Base-by-base conservation (phyloP, 64 coral and sea anemone genomes). In the Pocillopora damicornis region DNA sequence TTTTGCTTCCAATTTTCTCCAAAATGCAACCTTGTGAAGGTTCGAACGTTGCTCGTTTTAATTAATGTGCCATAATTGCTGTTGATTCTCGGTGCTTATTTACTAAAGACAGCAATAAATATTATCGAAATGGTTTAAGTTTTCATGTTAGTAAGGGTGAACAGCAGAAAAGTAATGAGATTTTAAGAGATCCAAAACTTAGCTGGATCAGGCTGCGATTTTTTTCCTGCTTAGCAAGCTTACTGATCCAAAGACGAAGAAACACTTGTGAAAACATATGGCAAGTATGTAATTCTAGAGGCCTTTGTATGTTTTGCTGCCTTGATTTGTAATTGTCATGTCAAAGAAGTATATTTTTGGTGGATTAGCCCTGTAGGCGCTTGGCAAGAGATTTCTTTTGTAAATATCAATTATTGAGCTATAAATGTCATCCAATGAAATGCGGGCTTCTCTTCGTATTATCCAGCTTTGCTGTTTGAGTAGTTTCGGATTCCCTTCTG, bases 391-490 rank as follows among this genome's bases (percentile, higher is more conserved):
- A 85, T 85, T 85, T 66, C 65, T 72, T 72, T 85, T 72, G 64
- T 85, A 42, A 83, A 63, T 71, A 71, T 63, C 59, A 51, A 67
- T 38, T 83, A 68, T 68, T 83, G 80, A 85, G 17, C 61, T 85
- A 60, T 79, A 60, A 22, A 85, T 85, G 64, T 72, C 81, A 72
- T 45, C 35, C 60, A 63, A 58, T 85, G 81, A 22, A 73, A 85
- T 81, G 79, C 57, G 11, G 2, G 35, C 15, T 2, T 13, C 37
- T 20, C 35, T 11, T 79, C 18, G 20, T 13, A 45, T 85, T 58
- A 1, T 10, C 18, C 72, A 72, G 64, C n/a, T 57, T 14, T 26
- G n/a, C 6, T 73, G 38, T 58, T 71, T 71, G 67, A 22, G 17
- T 73, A 58, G 5, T 18, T 83, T 42, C 45, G 69, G 67, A 25